phyloP scores from a whole-genome alignment of 2,888 invertebrate genomes.

The Dione juno region DNA sequence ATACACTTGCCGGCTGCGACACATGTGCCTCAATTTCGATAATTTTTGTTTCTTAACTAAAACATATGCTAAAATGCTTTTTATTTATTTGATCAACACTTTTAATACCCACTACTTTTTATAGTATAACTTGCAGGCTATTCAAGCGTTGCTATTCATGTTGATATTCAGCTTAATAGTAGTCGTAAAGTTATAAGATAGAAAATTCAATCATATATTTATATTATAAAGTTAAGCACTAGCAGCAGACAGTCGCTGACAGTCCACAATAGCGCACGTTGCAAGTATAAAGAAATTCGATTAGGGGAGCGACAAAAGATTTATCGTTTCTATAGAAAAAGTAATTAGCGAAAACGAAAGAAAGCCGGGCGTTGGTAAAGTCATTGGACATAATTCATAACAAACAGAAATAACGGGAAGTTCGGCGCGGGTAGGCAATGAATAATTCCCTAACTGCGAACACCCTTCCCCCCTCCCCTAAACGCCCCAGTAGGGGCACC shows the following conservation, averaged over 20 bases:
- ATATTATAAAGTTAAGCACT: conserved; percentile 21
- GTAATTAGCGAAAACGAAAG: conserved; percentile 81
- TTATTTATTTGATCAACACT: no score
- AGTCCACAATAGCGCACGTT: conserved; percentile 40
- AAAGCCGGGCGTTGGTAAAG: conserved; percentile 77
- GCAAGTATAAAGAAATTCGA: conserved; percentile 50
- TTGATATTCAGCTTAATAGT: no score
- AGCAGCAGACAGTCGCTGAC: conserved; percentile 24
- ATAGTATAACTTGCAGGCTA: no score
- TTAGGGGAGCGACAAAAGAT: conserved; percentile 59
- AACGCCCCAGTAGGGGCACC: conserved; percentile 63
- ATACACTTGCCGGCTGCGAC: no score
- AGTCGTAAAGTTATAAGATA: no score
- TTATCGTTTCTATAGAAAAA: conserved; percentile 77
- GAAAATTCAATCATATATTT: conserved; percentile 27
- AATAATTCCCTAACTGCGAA: conserved; percentile 83
- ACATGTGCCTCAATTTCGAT: no score
- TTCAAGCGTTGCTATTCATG: no score
- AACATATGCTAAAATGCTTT: no score
- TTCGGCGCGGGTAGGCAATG: conserved; percentile 82
- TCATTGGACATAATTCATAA: conserved; percentile 83
- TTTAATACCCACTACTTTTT: no score
- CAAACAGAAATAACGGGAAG: conserved; percentile 83
- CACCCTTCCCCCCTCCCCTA: conserved; percentile 63
- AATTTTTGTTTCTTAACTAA: no score